Percentiles rank a stretch among this genome's conserved stretches.
Conservation (phyloP, 2,113 vertebrate species). For the Diadophis punctatus region DNA sequence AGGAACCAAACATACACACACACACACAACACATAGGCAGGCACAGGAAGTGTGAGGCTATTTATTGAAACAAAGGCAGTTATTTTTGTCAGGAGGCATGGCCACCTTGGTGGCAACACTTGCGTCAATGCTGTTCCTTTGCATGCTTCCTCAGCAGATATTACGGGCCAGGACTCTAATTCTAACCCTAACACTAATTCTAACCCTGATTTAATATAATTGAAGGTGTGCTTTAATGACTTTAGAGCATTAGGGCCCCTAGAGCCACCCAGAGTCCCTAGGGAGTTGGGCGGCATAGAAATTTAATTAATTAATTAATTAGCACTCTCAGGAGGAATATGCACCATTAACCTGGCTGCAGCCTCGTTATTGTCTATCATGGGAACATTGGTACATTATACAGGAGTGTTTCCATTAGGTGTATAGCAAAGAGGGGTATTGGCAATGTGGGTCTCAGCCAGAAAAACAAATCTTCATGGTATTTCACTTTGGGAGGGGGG, state of each 20-base stretch:
- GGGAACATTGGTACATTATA: neutral
- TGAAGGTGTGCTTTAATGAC: neutral
- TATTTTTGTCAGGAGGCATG: neutral
- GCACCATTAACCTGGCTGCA: rapidly evolving
- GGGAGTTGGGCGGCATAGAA: too few relatives aligned
- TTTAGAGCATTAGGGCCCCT: neutral
- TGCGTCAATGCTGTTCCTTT: neutral
- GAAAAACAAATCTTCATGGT: neutral
- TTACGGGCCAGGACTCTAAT: neutral
- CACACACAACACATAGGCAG: neutral
- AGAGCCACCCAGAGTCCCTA: too few relatives aligned
- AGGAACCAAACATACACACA: neutral
- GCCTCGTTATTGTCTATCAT: neutral
- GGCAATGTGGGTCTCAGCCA: neutral
- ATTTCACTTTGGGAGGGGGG: neutral
- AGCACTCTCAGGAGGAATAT: rapidly evolving
- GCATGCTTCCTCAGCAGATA: neutral
- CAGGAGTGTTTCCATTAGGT: neutral
- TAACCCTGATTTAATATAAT: neutral
- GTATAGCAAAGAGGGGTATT: neutral
- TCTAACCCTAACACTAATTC: neutral
- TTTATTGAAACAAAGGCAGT: neutral
- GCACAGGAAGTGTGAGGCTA: constrained; percentile 10
- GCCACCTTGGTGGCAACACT: neutral
- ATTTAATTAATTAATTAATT: too few relatives aligned